Evolutionary conservation across 2,888 invertebrate species (phyloP), one percentile per base, ranked within the genome.

Genomic region (Serrognathus titanus): DNA sequence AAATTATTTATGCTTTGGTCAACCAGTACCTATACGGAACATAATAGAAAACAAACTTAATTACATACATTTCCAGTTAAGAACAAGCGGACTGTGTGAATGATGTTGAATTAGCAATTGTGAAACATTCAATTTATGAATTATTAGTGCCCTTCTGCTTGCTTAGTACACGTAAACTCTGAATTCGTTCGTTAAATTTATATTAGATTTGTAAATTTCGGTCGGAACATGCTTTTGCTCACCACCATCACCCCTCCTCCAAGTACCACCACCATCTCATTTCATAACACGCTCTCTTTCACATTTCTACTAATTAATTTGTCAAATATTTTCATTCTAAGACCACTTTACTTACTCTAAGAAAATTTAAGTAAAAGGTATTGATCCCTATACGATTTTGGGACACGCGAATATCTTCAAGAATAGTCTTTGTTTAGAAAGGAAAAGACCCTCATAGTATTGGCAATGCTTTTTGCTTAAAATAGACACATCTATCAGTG

Each of bases 31-130:
- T 75, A 75, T 48, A 75, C 72, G 71, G 71, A 74, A 71, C 75
- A 76, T 76, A 77, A 77, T 77, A 77, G 77, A 77, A 77, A 77
- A 77, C 74, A 77, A 76, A 77, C 76, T 77, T 77, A 77, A 77
- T 77, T 77, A 77, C 72, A 72, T 70, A 69, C 70, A 69, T 70
- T 71, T 68, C 71, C 73, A 71, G 71, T 75, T 75, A 76, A 75
- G 75, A 75, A 75, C 73, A 69, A 71, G 71, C 69, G 69, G 69
- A 69, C 71, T 70, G 71, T 69, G 73, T 71, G 71, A 75, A 74
- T 71, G 73, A 74, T 72, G 75, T 74, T 72, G 74, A 76, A 76
- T 76, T 75, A 76, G 75, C 75, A 75, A 75, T 77, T 76, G 76
- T 74, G 74, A 75, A 76, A 75, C 76, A 73, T 76, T 77, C 77